phyloP scores from a whole-genome alignment of 1,140 invertebrate species.

The Brachionus asplanchnoidis region DNA sequence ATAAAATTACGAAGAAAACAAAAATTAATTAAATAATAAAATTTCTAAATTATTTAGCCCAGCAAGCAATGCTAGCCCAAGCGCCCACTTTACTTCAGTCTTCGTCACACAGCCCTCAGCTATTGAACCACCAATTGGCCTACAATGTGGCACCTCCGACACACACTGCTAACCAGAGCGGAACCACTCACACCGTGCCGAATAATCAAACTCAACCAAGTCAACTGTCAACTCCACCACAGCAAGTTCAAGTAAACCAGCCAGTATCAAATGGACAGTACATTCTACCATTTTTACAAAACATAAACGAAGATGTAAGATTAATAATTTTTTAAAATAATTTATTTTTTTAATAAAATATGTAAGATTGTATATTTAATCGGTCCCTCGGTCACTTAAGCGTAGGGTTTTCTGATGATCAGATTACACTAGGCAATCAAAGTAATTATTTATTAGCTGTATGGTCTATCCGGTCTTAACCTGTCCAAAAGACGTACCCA shows the following conservation, averaged over 20 bases:
- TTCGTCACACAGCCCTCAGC: neutral
- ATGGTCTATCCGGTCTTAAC: slow-evolving; percentile 1
- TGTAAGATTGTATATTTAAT: neutral
- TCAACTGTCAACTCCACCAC: neutral
- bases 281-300: slow-evolving; percentile 27
- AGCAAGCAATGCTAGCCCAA: neutral
- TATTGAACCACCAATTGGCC: neutral
- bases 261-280: neutral
- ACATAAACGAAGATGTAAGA: slow-evolving; percentile 36
- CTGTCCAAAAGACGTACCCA: neutral
- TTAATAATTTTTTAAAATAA: neutral
- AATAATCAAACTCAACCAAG: neutral
- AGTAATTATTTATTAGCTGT: slow-evolving; percentile 14
- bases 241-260: neutral
- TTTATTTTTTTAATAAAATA: neutral
- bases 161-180: neutral
- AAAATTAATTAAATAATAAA: neutral
- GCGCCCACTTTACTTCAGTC: neutral
- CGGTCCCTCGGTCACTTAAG: neutral
- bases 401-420: neutral
- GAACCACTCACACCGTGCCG: neutral
- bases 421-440: neutral
- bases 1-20: no score
- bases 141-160: neutral
- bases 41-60: neutral